Evolutionary conservation across 2,797 vertebrate species (phyloP), one percentile per base, ranked within the genome.

Genomic region (Centropyge bicolor): DNA sequence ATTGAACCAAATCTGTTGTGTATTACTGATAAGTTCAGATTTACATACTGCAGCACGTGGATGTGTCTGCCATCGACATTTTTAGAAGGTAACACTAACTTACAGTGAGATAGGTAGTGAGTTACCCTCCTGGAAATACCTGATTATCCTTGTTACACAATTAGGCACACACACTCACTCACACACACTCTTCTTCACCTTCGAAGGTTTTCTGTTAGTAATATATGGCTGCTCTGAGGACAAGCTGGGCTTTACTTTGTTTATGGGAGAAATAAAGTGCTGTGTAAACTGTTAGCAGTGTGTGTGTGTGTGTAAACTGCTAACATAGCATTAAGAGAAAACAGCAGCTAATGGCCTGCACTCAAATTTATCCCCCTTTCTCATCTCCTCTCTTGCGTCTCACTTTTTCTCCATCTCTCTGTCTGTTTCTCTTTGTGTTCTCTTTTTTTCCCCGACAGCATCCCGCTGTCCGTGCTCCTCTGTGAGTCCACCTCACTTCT

Each of bases 251-350:
- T 85, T 59, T 59, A 57, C 57, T 70, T 86, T 81, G 57, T 80
- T 89, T 81, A 83, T 83, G 59, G 77, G 59, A 60, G 66, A 84
- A 80, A 87, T 80, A 73, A 82, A 81, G 70, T 79, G 78, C 62
- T 72, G 64, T 72, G 74, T 81, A 74, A 73, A 82, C 68, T 61
- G 60, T 57, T 64, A 55, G 19, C 45, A 2, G 1, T 71, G 2
- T 60, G 45, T 66, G 46, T 61, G 73, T 69, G 59, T 55, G 63
- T 69, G 49, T 66, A 65, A 78, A 85, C 57, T 86, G 80, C 71
- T 70, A 83, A 78, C 56, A 46, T 76, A 72, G 74, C 82, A 89
- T 81, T 62, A 43, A 74, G 48, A 72, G 55, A 76, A 31, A 31
- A 68, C 81, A 78, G 45, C 64, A 84, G 64, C 74, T 74, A 75